Conservation (phyloP, 2,888 invertebrate species). For the Metallyticus violacea region DNA sequence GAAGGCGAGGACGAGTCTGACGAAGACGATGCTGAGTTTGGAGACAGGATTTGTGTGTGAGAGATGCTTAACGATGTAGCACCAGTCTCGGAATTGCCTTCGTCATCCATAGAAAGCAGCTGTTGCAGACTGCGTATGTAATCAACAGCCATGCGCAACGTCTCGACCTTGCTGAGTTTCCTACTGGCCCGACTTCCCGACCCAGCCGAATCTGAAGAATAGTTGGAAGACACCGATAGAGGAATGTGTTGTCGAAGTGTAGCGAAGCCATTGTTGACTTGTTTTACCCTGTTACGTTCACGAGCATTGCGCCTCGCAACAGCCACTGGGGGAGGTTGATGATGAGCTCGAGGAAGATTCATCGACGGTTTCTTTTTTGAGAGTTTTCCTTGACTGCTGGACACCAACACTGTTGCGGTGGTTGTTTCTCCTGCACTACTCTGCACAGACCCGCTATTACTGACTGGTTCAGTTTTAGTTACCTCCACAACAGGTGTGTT, state of each 20-base stretch:
- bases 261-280: conserved; percentile 89
- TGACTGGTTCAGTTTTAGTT: neutral
- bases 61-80: neutral
- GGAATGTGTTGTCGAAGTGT: conserved; percentile 85
- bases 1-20: conserved; percentile 5
- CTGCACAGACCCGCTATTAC: neutral
- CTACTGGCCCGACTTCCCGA: conserved; percentile 50
- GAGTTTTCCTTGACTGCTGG: neutral
- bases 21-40: conserved; percentile 3
- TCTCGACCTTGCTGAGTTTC: conserved; percentile 85
- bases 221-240: conserved; percentile 70
- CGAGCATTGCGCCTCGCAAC: conserved; percentile 88
- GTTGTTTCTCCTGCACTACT: neutral
- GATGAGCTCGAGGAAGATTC: neutral
- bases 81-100: conserved; percentile 29
- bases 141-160: conserved; percentile 84
- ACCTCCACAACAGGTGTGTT: neutral
- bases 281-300: conserved; percentile 88
- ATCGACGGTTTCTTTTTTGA: neutral
- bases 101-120: conserved; percentile 65
- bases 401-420: neutral
- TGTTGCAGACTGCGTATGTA: conserved; percentile 81
- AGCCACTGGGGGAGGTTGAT: conserved; percentile 68
- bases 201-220: conserved; percentile 59
- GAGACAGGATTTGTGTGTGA: neutral